phyloP scores from a whole-genome alignment of 64 coral and sea anemone genomes.

The Montipora cactus region DNA sequence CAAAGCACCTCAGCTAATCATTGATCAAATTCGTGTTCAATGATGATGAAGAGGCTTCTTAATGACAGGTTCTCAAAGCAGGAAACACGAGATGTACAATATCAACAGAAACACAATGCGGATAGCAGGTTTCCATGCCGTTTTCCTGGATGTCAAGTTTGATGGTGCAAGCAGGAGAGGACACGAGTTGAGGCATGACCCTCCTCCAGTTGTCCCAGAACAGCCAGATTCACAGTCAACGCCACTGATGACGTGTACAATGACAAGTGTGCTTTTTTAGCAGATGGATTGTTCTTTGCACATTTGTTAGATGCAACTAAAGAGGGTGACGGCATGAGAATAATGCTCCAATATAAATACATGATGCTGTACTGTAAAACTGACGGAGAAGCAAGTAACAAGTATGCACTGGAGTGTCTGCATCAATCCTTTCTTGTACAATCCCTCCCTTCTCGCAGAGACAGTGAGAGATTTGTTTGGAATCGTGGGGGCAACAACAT shows the following conservation, averaged over 20 bases:
- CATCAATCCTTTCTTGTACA: slow-evolving; percentile 9
- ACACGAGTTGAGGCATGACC: slow-evolving; percentile 51
- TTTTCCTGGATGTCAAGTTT: slow-evolving; percentile 70
- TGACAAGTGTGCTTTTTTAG: slow-evolving; percentile 33
- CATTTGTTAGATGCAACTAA: slow-evolving; percentile 36
- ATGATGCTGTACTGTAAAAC: slow-evolving; percentile 53
- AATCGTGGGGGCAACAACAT: slow-evolving; percentile 38
- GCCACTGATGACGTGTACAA: background rate
- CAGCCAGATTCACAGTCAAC: too few species aligned
- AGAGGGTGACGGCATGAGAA: slow-evolving; percentile 61
- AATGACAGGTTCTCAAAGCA: background rate
- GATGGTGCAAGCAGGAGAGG: slow-evolving; percentile 65
- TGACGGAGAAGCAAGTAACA: slow-evolving; percentile 35
- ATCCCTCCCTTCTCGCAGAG: slow-evolving; percentile 36
- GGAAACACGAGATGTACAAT: slow-evolving; percentile 10
- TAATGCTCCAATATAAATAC: slow-evolving; percentile 72
- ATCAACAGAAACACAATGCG: slow-evolving; percentile 53
- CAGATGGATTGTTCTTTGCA: slow-evolving; percentile 31
- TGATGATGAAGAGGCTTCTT: slow-evolving; percentile 10
- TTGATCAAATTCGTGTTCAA: slow-evolving; percentile 59
- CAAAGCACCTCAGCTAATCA: slow-evolving; percentile 45
- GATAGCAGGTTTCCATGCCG: slow-evolving; percentile 77
- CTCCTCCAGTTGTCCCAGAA: background rate
- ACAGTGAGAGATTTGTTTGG: slow-evolving; percentile 42
- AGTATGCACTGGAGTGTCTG: slow-evolving; percentile 46